Evolutionary conservation across 2,113 vertebrate genomes (phyloP).

Genomic region (Sander lucioperca): DNA sequence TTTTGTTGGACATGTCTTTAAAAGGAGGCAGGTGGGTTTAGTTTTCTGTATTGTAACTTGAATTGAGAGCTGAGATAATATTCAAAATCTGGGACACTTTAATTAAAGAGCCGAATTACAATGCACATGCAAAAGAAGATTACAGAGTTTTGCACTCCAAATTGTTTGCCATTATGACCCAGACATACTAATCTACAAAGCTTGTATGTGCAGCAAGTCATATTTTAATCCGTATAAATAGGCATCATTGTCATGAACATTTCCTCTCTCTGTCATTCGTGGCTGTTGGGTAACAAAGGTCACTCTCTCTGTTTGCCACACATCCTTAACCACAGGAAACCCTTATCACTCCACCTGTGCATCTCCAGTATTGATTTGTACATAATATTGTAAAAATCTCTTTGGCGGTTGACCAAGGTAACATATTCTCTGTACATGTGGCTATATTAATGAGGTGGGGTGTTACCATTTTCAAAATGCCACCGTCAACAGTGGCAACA

Average conservation of each 20-base stretch:
- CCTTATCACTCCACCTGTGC: conserved; percentile 39
- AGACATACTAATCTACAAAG: conserved; percentile 22
- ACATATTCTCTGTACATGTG: conserved; percentile 75
- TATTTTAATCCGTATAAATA: conserved; percentile 27
- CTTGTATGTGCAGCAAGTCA: neutral
- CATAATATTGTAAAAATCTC: conserved; percentile 66
- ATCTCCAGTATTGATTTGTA: conserved; percentile 70
- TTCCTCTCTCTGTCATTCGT: conserved; percentile 22
- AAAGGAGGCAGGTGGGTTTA: conserved; percentile 20
- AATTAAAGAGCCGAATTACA: conserved; percentile 33
- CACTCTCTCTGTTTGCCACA: conserved; percentile 36
- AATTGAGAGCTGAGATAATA: conserved; percentile 38
- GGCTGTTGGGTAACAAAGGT: conserved; percentile 36
- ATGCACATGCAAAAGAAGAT: conserved; percentile 19
- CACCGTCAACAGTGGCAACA: conserved; percentile 82
- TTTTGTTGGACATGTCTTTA: conserved; percentile 36
- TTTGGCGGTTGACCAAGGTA: conserved; percentile 64
- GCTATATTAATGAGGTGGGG: conserved; percentile 84
- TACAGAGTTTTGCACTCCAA: conserved; percentile 17
- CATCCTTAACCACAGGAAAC: conserved; percentile 54
- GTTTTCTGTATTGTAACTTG: conserved; percentile 30
- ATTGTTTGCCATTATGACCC: conserved; percentile 5
- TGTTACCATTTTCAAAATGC: conserved; percentile 87
- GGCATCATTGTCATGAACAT: conserved; percentile 1
- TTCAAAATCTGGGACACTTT: conserved; percentile 31